phyloP scores from a whole-genome alignment of 1,140 invertebrate genomes.

The Cyclargus thomasi region DNA sequence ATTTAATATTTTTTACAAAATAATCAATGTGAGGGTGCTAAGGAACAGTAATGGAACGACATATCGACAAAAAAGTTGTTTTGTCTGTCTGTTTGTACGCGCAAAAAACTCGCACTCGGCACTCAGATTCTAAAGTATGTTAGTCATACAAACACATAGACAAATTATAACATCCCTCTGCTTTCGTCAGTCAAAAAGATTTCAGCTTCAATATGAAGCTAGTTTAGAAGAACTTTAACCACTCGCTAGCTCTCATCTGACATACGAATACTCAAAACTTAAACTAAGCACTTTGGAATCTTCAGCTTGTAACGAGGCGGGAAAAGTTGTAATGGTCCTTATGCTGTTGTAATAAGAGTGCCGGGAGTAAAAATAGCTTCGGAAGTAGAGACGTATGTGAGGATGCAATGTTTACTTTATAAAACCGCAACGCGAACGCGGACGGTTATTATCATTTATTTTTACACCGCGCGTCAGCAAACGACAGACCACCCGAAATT shows the following conservation, averaged over 20 bases:
- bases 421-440: slow-evolving; percentile 47
- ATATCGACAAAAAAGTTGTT: too few relatives aligned
- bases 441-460: slow-evolving; percentile 58
- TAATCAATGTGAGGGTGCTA: too few relatives aligned
- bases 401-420: slow-evolving; percentile 60
- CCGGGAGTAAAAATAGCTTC: slow-evolving; percentile 19
- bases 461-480: slow-evolving; percentile 39
- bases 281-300: slow-evolving; percentile 20
- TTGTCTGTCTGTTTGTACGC: too few relatives aligned
- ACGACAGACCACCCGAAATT: slow-evolving; percentile 50
- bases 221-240: background rate
- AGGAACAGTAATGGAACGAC: too few relatives aligned
- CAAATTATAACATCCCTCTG: background rate
- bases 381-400: slow-evolving; percentile 45
- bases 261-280: slow-evolving; percentile 12
- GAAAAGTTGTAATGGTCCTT: background rate
- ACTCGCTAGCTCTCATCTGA: background rate
- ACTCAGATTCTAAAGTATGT: too few relatives aligned
- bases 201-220: background rate
- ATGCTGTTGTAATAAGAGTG: background rate
- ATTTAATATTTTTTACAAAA: too few relatives aligned
- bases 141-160: too few relatives aligned
- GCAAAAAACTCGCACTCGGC: too few relatives aligned
- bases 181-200: too few relatives aligned
- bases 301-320: background rate